Percentiles rank a stretch among this genome's conserved stretches.
Evolutionary conservation across 2,888 invertebrate species (phyloP).

Genomic region (Spatulosminthurus flaviceps): DNA sequence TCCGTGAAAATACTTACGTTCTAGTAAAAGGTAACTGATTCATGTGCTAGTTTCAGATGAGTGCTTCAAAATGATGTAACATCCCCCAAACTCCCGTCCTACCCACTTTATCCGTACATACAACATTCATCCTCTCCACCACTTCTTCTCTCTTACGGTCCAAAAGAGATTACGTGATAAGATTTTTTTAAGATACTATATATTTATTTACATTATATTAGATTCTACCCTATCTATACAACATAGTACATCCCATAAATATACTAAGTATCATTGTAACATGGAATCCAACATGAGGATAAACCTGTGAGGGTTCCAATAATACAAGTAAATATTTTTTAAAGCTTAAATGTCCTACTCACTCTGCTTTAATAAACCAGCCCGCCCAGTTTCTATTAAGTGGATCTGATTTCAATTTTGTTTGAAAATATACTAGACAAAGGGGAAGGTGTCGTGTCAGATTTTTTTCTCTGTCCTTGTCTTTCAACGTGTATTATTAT

Average conservation of each 20-base stretch:
- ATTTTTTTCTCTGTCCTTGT: conserved; percentile 35
- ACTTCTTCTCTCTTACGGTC: too few species aligned
- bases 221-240: too few species aligned
- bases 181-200: not conserved
- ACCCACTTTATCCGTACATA: too few species aligned
- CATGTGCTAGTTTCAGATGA: not conserved
- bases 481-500: not conserved
- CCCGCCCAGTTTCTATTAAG: conserved; percentile 36
- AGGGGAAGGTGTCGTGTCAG: conserved; percentile 18
- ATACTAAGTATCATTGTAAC: too few species aligned
- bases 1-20: conserved; percentile 35
- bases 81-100: not conserved
- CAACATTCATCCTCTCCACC: too few species aligned
- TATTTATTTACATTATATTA: too few species aligned
- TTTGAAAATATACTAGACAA: conserved; percentile 16
- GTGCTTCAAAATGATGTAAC: not conserved
- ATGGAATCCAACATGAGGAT: too few species aligned
- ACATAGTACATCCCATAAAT: too few species aligned
- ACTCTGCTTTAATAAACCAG: conserved; percentile 2
- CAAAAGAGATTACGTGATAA: not conserved
- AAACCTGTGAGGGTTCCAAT: not conserved
- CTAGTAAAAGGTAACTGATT: conserved; percentile 42
- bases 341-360: not conserved
- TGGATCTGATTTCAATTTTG: conserved; percentile 35
- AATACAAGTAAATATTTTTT: conserved; percentile 9